These are phyloP conservation scores for Coranthus polyacanthus DNA, from an alignment of 2,797 vertebrate genomes.

Conservation along the genomic window DNA sequence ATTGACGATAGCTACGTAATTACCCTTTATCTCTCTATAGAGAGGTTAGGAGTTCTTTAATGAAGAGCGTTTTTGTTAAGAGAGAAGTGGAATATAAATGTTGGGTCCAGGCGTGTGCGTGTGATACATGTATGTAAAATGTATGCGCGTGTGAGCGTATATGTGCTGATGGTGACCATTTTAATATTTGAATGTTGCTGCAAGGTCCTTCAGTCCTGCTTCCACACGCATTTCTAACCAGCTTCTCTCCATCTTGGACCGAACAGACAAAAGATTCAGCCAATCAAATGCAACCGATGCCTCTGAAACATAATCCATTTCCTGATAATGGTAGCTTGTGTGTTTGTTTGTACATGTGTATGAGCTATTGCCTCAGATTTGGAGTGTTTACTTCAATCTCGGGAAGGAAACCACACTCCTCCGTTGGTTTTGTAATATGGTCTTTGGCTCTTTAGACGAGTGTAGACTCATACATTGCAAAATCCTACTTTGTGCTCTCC, in stretches of 20 bases:
- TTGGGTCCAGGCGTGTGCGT: slow-evolving; percentile 12
- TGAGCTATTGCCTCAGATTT: slow-evolving; percentile 31
- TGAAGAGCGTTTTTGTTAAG: slow-evolving; percentile 73
- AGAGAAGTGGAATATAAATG: slow-evolving; percentile 60
- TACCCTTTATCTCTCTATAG: slow-evolving; percentile 74
- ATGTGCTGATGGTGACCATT: slow-evolving; percentile 24
- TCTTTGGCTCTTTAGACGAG: slow-evolving; percentile 39
- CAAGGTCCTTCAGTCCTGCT: background rate
- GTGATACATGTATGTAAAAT: slow-evolving; percentile 6
- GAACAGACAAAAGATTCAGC: slow-evolving; percentile 22
- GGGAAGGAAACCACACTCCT: slow-evolving; percentile 36
- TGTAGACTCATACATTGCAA: slow-evolving; percentile 41
- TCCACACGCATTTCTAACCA: no score
- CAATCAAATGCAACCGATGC: slow-evolving; percentile 21
- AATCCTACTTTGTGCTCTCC: slow-evolving; percentile 27
- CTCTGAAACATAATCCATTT: slow-evolving; percentile 38
- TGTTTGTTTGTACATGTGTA: background rate
- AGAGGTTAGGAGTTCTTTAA: slow-evolving; percentile 75
- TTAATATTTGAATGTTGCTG: slow-evolving; percentile 39
- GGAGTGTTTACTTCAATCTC: slow-evolving; percentile 41
- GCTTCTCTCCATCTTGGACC: background rate
- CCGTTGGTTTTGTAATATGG: slow-evolving; percentile 31
- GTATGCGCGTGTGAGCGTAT: no score
- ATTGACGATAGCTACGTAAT: slow-evolving; percentile 79
- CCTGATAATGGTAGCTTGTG: slow-evolving; percentile 12